Conservation (phyloP, 2,888 invertebrate species). For the Argyresthia goedartella region DNA sequence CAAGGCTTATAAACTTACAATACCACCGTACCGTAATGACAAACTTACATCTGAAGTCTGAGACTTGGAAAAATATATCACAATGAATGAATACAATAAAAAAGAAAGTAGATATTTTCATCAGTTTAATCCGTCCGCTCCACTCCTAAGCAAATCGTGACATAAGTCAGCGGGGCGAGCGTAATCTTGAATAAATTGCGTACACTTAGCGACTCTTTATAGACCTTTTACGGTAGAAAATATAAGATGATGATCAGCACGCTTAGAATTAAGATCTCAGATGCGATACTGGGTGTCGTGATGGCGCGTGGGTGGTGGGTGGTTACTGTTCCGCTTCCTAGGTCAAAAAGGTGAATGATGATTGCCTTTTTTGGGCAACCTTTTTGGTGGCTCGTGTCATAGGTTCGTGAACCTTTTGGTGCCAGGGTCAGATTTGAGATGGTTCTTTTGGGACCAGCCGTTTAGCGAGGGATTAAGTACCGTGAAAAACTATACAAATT, state of each 20-base stretch:
- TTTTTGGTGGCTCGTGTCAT: too few species aligned
- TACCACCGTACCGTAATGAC: too few species aligned
- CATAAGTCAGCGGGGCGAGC: slow-evolving; percentile 45
- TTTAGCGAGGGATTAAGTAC: too few species aligned
- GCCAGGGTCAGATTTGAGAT: too few species aligned
- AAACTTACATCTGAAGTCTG: too few species aligned
- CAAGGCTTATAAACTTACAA: too few species aligned
- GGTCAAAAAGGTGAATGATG: not conserved
- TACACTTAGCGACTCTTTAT: slow-evolving; percentile 65
- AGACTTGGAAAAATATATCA: too few species aligned
- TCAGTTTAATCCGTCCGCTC: slow-evolving; percentile 25
- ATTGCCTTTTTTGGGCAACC: not conserved
- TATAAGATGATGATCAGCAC: slow-evolving; percentile 69
- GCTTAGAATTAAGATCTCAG: slow-evolving; percentile 65
- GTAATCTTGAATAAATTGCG: slow-evolving; percentile 64
- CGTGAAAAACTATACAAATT: too few species aligned
- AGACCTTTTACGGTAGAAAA: slow-evolving; percentile 67
- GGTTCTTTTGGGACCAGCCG: too few species aligned
- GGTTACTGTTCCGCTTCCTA: slow-evolving; percentile 7
- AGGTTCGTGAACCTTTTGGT: too few species aligned
- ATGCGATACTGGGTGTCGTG: slow-evolving; percentile 50
- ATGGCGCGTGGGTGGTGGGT: slow-evolving; percentile 55
- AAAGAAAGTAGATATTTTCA: too few species aligned
- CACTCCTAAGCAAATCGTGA: slow-evolving; percentile 45
- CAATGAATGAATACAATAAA: too few species aligned